phyloP scores from a whole-genome alignment of 2,113 vertebrate species.

The Melanerpes aurifrons region DNA sequence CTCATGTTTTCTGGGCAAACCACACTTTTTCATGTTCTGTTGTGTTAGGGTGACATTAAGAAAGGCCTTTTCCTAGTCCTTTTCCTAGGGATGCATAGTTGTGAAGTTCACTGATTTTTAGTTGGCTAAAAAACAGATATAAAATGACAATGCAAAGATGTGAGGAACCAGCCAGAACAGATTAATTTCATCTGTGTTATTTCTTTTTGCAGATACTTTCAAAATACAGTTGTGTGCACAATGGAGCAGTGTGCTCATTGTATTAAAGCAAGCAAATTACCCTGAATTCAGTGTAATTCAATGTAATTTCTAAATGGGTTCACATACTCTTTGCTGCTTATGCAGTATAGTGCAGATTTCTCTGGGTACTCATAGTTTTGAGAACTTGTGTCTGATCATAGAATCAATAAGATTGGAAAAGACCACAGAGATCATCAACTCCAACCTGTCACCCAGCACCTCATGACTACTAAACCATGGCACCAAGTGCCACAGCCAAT shows the following conservation, averaged over 20 bases:
- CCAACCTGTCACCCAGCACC: too few species aligned
- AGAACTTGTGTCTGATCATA: background rate
- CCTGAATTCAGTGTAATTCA: background rate
- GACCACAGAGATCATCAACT: too few species aligned
- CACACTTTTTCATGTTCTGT: background rate
- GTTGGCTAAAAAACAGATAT: background rate
- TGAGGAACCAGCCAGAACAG: fast-evolving
- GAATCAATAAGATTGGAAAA: too few species aligned
- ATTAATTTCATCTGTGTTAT: background rate
- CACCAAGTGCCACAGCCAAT: too few species aligned
- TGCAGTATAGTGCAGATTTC: background rate
- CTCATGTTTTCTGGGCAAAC: background rate
- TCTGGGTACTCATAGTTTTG: background rate
- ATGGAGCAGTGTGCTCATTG: background rate
- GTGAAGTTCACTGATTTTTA: background rate
- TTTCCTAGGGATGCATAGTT: background rate
- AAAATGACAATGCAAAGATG: background rate
- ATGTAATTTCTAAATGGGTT: background rate
- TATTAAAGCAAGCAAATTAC: background rate
- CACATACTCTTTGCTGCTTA: background rate
- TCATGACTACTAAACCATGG: too few species aligned
- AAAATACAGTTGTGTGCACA: background rate
- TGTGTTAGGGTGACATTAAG: background rate
- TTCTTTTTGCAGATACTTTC: background rate
- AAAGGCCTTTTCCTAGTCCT: background rate